phyloP scores from a whole-genome alignment of 2,797 vertebrate species.

The Poecilia velifera region DNA sequence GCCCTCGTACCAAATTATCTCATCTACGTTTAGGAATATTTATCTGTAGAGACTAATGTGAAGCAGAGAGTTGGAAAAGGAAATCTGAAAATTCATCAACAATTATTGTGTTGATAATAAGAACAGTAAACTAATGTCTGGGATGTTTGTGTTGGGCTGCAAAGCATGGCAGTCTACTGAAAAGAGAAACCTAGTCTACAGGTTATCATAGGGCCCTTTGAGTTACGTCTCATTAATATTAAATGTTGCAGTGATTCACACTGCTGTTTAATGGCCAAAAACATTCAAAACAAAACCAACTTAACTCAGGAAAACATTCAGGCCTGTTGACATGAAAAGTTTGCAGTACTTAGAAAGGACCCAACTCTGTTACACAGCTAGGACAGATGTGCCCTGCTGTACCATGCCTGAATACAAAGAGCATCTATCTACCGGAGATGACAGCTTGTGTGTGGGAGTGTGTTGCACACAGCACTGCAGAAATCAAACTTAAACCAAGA shows the following conservation, averaged over 20 bases:
- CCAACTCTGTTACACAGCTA: constrained; percentile 51
- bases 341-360: constrained; percentile 30
- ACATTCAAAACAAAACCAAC: constrained; percentile 3
- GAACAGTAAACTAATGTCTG: neutral
- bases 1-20: neutral
- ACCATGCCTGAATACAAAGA: constrained; percentile 71
- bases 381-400: constrained; percentile 70
- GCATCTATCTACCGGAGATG: constrained; percentile 61
- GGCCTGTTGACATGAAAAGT: constrained; percentile 10
- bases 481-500: constrained; percentile 28
- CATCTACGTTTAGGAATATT: neutral
- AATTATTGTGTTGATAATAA: neutral
- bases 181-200: neutral
- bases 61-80: neutral
- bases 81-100: neutral
- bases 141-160: neutral
- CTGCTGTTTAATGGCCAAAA: neutral
- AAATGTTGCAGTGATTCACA: neutral
- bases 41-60: neutral
- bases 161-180: neutral
- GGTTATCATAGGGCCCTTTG: neutral
- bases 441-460: constrained; percentile 50
- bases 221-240: neutral
- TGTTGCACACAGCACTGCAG: constrained; percentile 22
- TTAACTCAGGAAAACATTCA: constrained; percentile 4